These are phyloP conservation scores for Galbula dea DNA, from an alignment of 2,113 vertebrate species.

Conservation along the genomic window DNA sequence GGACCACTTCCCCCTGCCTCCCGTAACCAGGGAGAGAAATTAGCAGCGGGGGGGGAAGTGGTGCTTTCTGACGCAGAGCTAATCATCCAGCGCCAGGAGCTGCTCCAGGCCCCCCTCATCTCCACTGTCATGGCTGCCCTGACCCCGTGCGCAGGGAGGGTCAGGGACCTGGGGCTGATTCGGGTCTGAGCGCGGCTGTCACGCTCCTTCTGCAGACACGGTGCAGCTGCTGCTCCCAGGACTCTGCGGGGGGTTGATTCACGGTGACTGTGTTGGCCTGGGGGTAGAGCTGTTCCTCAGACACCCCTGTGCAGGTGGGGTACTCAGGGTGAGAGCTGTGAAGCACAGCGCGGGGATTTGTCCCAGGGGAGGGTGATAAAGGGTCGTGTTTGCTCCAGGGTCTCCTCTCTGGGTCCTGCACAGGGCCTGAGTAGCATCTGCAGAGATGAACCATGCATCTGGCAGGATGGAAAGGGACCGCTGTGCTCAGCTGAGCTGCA, in stretches of 20 bases:
- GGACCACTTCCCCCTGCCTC: not conserved
- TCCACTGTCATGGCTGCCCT: not conserved
- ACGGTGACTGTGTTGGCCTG: not conserved
- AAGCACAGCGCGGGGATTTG: not conserved
- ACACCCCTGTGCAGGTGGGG: not conserved
- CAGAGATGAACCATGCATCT: rapidly evolving
- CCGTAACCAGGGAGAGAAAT: slow-evolving; percentile 19
- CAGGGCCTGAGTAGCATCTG: not conserved
- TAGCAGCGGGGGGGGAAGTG: not conserved
- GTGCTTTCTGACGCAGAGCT: slow-evolving; percentile 8
- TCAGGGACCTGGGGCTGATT: not conserved
- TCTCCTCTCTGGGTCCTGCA: not conserved
- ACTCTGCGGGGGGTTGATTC: not conserved
- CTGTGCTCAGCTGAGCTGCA: not conserved
- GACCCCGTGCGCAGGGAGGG: not conserved
- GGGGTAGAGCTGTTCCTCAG: not conserved
- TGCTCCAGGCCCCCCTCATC: not conserved
- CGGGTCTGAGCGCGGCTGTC: not conserved
- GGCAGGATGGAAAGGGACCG: not conserved
- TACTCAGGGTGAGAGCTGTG: not conserved
- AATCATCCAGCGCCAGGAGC: not conserved
- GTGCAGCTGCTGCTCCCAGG: not conserved
- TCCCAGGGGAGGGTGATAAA: not conserved
- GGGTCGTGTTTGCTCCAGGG: not conserved
- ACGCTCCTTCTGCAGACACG: not conserved